phyloP scores from a whole-genome alignment of 2,888 invertebrate genomes.

The Melipona bicolor region DNA sequence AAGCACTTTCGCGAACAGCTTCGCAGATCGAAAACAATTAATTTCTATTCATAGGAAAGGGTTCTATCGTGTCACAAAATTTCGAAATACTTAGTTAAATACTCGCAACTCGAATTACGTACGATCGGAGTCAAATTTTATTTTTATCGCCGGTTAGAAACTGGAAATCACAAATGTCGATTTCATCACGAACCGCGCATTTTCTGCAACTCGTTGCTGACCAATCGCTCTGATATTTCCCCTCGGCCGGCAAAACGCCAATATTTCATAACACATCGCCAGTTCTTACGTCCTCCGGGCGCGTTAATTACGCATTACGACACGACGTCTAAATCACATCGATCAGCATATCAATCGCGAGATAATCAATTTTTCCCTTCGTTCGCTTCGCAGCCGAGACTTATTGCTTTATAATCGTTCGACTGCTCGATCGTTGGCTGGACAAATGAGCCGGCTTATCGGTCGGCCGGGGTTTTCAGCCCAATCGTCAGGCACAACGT shows the following conservation, averaged over 20 bases:
- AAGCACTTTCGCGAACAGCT: too few relatives aligned
- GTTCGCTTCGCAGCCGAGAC: too few relatives aligned
- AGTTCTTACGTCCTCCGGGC: neutral
- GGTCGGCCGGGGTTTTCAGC: constrained; percentile 2
- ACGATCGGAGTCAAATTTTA: too few relatives aligned
- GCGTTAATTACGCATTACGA: neutral
- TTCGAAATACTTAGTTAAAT: too few relatives aligned
- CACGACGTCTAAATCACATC: neutral
- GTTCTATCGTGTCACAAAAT: too few relatives aligned
- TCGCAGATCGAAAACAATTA: too few relatives aligned
- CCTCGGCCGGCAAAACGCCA: neutral
- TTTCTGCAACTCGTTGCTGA: neutral
- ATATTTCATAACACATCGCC: neutral
- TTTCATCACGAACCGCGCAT: neutral
- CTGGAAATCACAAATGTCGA: neutral
- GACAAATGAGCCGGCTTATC: constrained; percentile 31
- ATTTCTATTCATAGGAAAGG: too few relatives aligned
- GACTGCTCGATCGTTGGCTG: neutral
- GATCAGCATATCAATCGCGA: neutral
- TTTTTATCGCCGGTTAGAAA: too few relatives aligned
- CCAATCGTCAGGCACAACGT: constrained; percentile 11
- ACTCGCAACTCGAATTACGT: too few relatives aligned
- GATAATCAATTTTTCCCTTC: constrained; percentile 2
- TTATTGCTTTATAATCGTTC: neutral
- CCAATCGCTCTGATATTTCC: neutral